These are phyloP conservation scores for Hypanus sabinus DNA, from an alignment of 2,113 vertebrate species.

Conservation along the genomic window DNA sequence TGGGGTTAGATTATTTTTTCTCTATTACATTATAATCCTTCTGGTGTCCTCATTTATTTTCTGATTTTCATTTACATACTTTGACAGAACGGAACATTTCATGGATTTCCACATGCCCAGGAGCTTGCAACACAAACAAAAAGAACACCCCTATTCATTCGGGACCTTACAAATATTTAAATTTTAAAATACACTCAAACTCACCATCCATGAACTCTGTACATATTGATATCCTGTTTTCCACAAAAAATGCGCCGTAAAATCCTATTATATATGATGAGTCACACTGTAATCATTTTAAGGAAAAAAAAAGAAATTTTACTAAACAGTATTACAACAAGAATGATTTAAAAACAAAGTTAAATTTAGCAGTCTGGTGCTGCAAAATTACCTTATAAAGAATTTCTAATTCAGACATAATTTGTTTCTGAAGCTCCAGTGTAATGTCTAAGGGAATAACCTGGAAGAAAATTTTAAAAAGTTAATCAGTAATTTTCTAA, in stretches of 20 bases:
- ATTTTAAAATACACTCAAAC: constrained; percentile 47
- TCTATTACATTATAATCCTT: neutral
- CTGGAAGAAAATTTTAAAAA: constrained; percentile 51
- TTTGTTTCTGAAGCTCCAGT: constrained; percentile 92
- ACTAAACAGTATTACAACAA: neutral
- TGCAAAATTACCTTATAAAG: constrained; percentile 81
- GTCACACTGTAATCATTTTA: constrained; percentile 73
- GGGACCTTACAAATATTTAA: neutral
- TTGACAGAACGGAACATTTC: neutral
- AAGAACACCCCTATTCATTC: neutral
- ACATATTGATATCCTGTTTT: constrained; percentile 96
- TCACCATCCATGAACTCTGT: constrained; percentile 99
- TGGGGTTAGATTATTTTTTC: neutral
- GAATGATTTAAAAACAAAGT: neutral
- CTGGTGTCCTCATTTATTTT: neutral
- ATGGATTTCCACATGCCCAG: neutral
- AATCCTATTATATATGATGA: constrained; percentile 98
- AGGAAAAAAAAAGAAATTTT: neutral
- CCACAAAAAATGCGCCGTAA: constrained; percentile 97
- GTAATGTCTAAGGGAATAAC: constrained; percentile 94
- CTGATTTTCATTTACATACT: neutral
- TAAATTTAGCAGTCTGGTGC: neutral
- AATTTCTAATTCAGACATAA: constrained; percentile 97
- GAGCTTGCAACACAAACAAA: neutral
- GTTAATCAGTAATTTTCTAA: neutral